phyloP scores from a whole-genome alignment of 1,140 invertebrate species.

The Drosophila micromelanica region DNA sequence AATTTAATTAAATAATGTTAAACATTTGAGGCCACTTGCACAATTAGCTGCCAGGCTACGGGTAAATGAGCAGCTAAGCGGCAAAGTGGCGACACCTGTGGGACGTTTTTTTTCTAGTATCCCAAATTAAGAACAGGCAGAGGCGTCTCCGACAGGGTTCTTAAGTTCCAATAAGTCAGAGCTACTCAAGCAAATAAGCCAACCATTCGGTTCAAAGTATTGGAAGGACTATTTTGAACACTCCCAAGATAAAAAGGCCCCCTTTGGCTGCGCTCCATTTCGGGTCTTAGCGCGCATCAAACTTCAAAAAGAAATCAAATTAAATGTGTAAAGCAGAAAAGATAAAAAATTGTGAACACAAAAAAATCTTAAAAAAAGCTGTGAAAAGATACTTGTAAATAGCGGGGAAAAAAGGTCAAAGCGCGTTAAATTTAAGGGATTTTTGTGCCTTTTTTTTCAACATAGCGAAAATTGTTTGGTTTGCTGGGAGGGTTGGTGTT shows the following conservation, averaged over 20 bases:
- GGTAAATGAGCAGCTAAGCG: slow-evolving; percentile 73
- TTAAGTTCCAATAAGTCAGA: too few species aligned
- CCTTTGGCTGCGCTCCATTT: slow-evolving; percentile 9
- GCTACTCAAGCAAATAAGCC: not conserved
- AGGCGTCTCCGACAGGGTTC: slow-evolving; percentile 18
- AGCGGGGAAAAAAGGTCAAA: slow-evolving; percentile 69
- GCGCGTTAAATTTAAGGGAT: slow-evolving; percentile 70
- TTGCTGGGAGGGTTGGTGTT: slow-evolving; percentile 60
- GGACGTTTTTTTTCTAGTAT: slow-evolving; percentile 50
- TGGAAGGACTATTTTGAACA: not conserved
- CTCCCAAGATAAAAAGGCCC: not conserved
- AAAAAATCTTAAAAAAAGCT: slow-evolving; percentile 26
- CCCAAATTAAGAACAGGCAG: slow-evolving; percentile 4
- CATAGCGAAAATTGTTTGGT: slow-evolving; percentile 13
- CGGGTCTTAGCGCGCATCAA: slow-evolving; percentile 61
- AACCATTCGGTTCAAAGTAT: not conserved
- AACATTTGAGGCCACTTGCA: slow-evolving; percentile 71
- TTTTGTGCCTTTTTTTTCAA: slow-evolving; percentile 47
- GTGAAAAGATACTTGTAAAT: slow-evolving; percentile 64
- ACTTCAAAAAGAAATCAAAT: slow-evolving; percentile 83
- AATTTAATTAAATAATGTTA: slow-evolving; percentile 79
- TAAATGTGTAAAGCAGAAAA: slow-evolving; percentile 78
- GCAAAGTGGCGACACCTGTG: slow-evolving; percentile 79
- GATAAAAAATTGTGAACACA: slow-evolving; percentile 53
- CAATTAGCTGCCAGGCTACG: slow-evolving; percentile 62